These are phyloP conservation scores for Drymodes brunneopygia DNA, from an alignment of 2,113 vertebrate genomes.

Conservation along the genomic window DNA sequence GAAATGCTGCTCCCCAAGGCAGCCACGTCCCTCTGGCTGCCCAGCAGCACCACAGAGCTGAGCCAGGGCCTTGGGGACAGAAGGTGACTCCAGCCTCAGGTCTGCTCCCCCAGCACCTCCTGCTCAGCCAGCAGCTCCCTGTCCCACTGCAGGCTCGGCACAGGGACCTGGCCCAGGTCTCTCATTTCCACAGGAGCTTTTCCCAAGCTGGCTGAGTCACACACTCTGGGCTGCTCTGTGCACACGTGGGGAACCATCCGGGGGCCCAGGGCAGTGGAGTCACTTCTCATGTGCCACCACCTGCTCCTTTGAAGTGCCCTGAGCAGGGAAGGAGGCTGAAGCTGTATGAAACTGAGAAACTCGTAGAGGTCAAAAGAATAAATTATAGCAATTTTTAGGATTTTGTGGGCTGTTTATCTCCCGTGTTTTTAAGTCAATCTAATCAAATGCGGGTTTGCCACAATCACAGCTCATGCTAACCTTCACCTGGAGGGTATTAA, in stretches of 20 bases:
- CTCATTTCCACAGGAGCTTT: not conserved
- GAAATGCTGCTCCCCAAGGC: not conserved
- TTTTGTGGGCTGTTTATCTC: slow-evolving; percentile 13
- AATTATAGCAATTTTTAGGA: slow-evolving; percentile 3
- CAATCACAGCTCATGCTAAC: slow-evolving; percentile 60
- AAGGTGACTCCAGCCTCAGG: not conserved
- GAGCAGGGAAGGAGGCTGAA: not conserved
- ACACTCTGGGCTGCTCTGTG: rapidly evolving
- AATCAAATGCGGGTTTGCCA: slow-evolving; percentile 53
- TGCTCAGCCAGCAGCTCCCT: rapidly evolving
- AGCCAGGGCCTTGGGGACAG: not conserved
- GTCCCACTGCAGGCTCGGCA: not conserved
- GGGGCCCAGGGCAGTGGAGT: not conserved
- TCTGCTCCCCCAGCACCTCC: not conserved
- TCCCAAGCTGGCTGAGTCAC: not conserved
- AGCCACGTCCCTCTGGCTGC: rapidly evolving
- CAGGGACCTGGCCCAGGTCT: not conserved
- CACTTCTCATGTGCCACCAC: not conserved
- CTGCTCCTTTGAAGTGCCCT: not conserved
- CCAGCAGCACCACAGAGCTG: not conserved
- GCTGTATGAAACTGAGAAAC: not conserved
- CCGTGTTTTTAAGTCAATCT: slow-evolving; percentile 44
- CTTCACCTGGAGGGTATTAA: slow-evolving; percentile 70
- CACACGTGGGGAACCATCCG: rapidly evolving
- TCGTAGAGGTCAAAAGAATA: slow-evolving; percentile 45